Base-by-base conservation (phyloP, 2,888 invertebrate species). In the Coleophora flavipennella region DNA sequence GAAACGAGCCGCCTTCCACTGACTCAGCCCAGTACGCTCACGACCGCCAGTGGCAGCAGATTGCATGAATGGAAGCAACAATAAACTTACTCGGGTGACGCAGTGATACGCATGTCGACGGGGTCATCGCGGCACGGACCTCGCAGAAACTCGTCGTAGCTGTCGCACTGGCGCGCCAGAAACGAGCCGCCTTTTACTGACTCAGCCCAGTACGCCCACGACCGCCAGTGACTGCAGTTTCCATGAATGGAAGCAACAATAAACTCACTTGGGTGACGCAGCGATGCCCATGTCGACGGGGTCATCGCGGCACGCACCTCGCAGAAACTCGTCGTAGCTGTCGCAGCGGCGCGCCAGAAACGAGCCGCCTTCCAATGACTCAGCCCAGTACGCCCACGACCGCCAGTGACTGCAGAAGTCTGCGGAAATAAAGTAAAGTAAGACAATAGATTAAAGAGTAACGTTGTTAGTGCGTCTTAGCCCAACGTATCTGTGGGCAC, bases 391-490 rank as follows among this genome's bases (percentile, higher is more conserved):
- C 1, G 32, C 35, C 79, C 79, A 86, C 0, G 86, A 85, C 0
- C 84, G 77, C 60, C 73, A 73, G 52, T 87, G 87, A 40, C 83
- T 86, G 58, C 87, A 87, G 49, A 78, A 76, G 43, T 80, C 86
- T 86, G 53, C 7, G 47, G 47, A 38, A n/a, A 6, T 27, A 33
- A 11, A 6, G n/a, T 14, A 27, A 33, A 14, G 26, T 10, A n/a
- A 11, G 13, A 36, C 25, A 27, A 10, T 33, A 7, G 7, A 31
- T 31, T 13, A n/a, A 7, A 2, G 28, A 1, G 28, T 9, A 27
- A 27, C 8, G 28, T 27, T 27, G 28, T 27, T n/a, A n/a, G 2
- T 27, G 28, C 10, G 28, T 2, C 28, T 27, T 9, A 2, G 28
- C 8, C 10, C 28, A 27, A 27, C n/a, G n/a, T n/a, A n/a, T n/a